Percentiles rank a stretch among this genome's conserved stretches.
Conservation (phyloP, 2,113 vertebrate genomes). For the Prunella fulvescens region DNA sequence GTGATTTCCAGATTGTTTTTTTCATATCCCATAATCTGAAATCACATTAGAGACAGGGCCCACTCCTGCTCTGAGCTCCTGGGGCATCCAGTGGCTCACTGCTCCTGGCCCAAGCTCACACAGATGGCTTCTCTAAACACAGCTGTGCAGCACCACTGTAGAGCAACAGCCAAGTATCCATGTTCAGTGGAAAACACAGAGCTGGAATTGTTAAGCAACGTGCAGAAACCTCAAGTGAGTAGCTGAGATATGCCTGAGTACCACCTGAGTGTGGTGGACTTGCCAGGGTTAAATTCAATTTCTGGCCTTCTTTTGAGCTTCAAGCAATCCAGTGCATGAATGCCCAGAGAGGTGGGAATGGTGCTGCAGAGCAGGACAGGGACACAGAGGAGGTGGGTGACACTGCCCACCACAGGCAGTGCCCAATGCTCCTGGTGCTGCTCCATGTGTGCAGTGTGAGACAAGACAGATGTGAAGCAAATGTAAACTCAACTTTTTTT, state of each 20-base stretch:
- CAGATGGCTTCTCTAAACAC: neutral
- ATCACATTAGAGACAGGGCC: neutral
- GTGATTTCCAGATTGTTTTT: neutral
- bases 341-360: neutral
- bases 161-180: fast-evolving
- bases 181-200: neutral
- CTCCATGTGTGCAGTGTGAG: fast-evolving
- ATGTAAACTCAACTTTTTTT: neutral
- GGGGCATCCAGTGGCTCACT: neutral
- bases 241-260: neutral
- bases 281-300: neutral
- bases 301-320: neutral
- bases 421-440: neutral
- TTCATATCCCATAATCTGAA: neutral
- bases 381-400: neutral
- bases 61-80: neutral
- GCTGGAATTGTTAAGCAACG: neutral
- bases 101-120: neutral
- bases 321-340: neutral
- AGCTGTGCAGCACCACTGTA: neutral
- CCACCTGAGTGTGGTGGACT: neutral
- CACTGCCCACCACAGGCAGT: neutral
- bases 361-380: fast-evolving
- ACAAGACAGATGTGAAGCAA: neutral
- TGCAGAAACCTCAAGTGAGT: neutral